Base-by-base conservation (phyloP, 2,888 invertebrate species). In the Aphelenchoides bicaudatus region DNA sequence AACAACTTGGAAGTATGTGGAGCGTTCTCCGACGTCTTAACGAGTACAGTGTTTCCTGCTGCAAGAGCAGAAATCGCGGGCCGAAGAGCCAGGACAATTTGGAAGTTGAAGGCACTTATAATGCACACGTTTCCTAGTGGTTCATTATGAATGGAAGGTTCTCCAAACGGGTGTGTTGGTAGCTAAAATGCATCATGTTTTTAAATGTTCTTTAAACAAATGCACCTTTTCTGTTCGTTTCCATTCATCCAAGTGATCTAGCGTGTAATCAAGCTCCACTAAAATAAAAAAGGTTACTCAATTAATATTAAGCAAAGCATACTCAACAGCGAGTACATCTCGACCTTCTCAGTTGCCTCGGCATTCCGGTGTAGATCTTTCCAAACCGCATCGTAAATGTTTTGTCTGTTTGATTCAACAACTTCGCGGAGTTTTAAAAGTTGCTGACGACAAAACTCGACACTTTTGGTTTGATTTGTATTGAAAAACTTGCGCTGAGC, bases 11-110 rank as follows among this genome's bases (percentile, higher is more conserved):
- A 85, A 51, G 88, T 86, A 25, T 87, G 86, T 0, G 83, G 83
- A 0, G 93, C 83, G 39, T 93, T 80, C 80, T 96, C 96, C 19
- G 93, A 93, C 2, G 96, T 94, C 80, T 96, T 96, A n/a, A 78
- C 39, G 16, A 96, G 84, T 28, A 88, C 89, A 77, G 89, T 87
- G 82, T 96, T 96, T 39, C 71, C 71, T 5, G 68, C 70, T n/a
- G 67, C 69, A 10, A 67, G 28, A 10, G 56, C 58, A 3, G 60
- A 29, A 30, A 54, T 46, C 29, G 63, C 37, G 8, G 68, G 68
- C 48, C 56, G 43, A 28, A 67, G 48, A 8, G 58, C 43, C 21
- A 94, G 82, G 74, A 90, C 89, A 25, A 94, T 79, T 0, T 96
- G 94, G 82, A 94, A 96, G 83, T 96, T 98, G 94, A 94, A n/a